Base-by-base conservation (phyloP, 1,140 invertebrate species). In the Drosophila truncata region DNA sequence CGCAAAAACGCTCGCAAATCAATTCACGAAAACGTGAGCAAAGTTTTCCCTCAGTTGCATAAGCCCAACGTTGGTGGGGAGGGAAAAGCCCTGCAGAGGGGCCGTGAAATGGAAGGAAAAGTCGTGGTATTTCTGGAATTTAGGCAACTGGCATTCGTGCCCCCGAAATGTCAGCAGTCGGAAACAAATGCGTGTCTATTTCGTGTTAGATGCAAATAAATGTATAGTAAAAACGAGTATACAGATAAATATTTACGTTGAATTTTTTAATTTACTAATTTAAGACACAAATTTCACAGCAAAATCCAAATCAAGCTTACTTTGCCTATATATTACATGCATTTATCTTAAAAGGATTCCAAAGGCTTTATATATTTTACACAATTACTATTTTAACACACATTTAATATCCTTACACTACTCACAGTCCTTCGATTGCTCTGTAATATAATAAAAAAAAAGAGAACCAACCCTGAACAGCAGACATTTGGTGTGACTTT, bases 121-220 rank as follows among this genome's bases (percentile, higher is more conserved):
- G 75, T 69, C 66, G 75, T 82, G 82, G 63, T 82, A 86, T 86
- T 86, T 87, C 70, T 70, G 83, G 83, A 79, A 86, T 86, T 87
- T 59, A 52, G 58, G 69, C 76, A 67, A 70, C 76, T 73, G 79
- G 66, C 70, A 75, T 70, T 86, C 80, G 73, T 63, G 74, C 29
- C 35, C 62, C 73, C 49, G 10, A 59, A 79, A 79, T 59, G 74
- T 63, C 42, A 64, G 47, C 27, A 55, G 49, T 63, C 42, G 46
- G 37, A 62, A 35, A 59, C 59, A 49, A 76, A 79, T 80, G 79
- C 83, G 83, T 86, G 79, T 88, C 76, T 87, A 73, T 74, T 80
- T 69, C 84, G 54, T 70, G 70, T 87, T 87, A 83, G 66, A 69
- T 61, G 80, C 71, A 83, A 80, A 83, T 87, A 82, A 49, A 78